Conservation (phyloP, 1,140 invertebrate genomes). For the Popillia japonica region DNA sequence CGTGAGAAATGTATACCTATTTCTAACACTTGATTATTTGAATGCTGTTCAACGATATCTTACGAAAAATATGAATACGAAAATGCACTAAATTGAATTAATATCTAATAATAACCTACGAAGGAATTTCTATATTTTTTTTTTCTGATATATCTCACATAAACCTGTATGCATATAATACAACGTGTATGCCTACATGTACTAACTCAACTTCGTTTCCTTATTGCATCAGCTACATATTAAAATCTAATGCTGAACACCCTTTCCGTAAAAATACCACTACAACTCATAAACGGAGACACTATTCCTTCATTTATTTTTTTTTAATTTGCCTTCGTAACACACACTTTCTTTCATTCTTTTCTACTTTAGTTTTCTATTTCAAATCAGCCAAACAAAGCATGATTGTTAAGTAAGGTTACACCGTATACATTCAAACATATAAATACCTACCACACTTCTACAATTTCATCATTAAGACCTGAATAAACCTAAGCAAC, state of each 20-base stretch:
- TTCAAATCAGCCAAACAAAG: not conserved
- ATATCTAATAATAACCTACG: no score
- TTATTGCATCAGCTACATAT: not conserved
- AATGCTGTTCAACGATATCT: no score
- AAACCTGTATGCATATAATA: no score
- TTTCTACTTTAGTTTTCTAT: no score
- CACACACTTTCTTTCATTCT: not conserved
- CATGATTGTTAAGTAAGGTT: not conserved
- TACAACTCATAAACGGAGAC: not conserved
- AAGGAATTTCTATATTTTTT: no score
- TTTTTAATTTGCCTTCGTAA: not conserved
- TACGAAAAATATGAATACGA: no score
- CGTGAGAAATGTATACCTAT: no score
- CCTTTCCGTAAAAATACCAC: not conserved
- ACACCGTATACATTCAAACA: not conserved
- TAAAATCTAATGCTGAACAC: not conserved
- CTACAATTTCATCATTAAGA: not conserved
- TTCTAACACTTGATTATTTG: no score
- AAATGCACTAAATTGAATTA: no score
- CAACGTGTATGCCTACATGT: not conserved
- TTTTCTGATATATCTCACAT: no score
- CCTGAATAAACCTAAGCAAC: not conserved
- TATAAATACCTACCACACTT: conserved; percentile 1
- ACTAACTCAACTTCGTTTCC: conserved; percentile 2
- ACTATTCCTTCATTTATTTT: not conserved